phyloP scores from a whole-genome alignment of 2,797 vertebrate species.

The Xiphophorus birchmanni region DNA sequence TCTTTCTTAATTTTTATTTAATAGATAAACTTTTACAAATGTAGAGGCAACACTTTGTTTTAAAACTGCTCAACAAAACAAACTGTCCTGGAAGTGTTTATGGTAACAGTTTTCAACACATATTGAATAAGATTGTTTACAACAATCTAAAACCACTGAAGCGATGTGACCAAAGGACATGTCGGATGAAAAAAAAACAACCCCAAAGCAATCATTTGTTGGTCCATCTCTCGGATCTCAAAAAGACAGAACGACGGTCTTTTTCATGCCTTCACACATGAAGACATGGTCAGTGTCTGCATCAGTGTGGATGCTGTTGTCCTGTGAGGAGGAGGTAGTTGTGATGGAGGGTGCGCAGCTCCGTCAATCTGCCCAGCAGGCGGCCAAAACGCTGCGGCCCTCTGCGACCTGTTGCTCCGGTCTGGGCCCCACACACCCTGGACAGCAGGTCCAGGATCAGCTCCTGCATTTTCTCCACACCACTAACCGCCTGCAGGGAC shows the following conservation, averaged over 20 bases:
- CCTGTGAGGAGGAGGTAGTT: slow-evolving; percentile 85
- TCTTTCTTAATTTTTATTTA: background rate
- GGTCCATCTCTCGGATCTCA: background rate
- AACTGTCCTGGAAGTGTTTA: slow-evolving; percentile 24
- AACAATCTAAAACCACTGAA: slow-evolving; percentile 17
- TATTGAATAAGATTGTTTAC: slow-evolving; percentile 45
- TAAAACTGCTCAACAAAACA: slow-evolving; percentile 18
- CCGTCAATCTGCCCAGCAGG: slow-evolving; percentile 91
- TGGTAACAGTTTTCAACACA: slow-evolving; percentile 28
- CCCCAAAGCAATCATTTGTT: background rate
- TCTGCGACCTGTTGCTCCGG: slow-evolving; percentile 72
- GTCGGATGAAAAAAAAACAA: slow-evolving; percentile 1
- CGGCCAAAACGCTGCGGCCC: slow-evolving; percentile 91
- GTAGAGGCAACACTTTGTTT: slow-evolving; percentile 29
- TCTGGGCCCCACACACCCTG: slow-evolving; percentile 84
- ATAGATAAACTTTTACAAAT: background rate
- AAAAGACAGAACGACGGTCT: background rate
- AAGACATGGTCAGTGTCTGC: background rate
- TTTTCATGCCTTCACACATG: too few relatives aligned
- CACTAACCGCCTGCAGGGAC: slow-evolving; percentile 67
- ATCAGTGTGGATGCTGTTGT: slow-evolving; percentile 67
- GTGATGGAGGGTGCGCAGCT: slow-evolving; percentile 92
- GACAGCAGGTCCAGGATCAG: slow-evolving; percentile 91
- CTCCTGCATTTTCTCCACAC: slow-evolving; percentile 94
- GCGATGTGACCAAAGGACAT: background rate